Evolutionary conservation across 2,888 invertebrate genomes (phyloP), one percentile per base, ranked within the genome.

Genomic region (Sphecodes monilicornis): DNA sequence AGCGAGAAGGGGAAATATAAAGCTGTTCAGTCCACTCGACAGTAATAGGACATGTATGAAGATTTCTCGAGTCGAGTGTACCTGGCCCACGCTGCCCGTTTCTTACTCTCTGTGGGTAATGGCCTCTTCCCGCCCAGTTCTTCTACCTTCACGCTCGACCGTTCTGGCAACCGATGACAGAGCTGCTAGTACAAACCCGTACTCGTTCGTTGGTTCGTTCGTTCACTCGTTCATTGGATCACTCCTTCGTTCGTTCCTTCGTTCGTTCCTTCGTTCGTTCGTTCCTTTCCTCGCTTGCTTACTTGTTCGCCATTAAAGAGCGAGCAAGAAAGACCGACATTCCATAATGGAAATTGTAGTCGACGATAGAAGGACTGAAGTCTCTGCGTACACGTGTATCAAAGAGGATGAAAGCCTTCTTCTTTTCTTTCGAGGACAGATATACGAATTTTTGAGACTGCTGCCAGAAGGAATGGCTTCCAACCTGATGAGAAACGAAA

Each of bases 61-160:
- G 85, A 91, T 90, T 92, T 91, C 88, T 91, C 82, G 88, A 84
- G 64, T 89, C 77, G 89, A 90, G 87, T 91, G 90, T 91, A 91
- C 50, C 88, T 87, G 86, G 88, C 86, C 85, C 86, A 86, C 84
- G 87, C 88, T 82, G 76, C 66, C 80, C 85, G 88, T 87, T 90
- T 90, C 91, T 90, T 91, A 91, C 86, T 64, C 64, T 90, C 80
- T 78, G 80, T 86, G 84, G 91, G 90, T 91, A 91, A 91, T 91
- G 86, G 91, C 72, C 78, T 88, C 86, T 85, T 87, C 82, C 85
- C 80, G 80, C 70, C 81, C 89, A 82, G 78, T 86, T 81, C 89
- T 76, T 85, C 88, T 86, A 86, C 89, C 89, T 84, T 90, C 88
- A 85, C 90, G 88, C 88, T 91, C 87, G 81, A 87, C 84, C 84